Base-by-base conservation (phyloP, 2,113 vertebrate genomes). In the Cololabis saira region DNA sequence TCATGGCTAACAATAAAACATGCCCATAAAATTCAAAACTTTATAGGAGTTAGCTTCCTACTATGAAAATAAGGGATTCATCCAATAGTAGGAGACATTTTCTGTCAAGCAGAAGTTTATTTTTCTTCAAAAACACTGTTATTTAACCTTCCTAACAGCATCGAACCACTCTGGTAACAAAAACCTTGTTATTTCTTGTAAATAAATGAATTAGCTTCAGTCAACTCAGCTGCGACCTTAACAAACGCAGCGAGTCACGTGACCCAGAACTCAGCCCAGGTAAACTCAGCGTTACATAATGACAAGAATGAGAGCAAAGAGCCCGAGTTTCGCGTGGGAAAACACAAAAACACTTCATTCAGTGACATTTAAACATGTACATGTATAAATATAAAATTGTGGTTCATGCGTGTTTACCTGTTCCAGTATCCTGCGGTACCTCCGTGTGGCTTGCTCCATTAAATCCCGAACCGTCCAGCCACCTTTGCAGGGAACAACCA, bases 401-500 rank as follows among this genome's bases (percentile, higher is more conserved):
- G 16, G 43, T 45, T 16, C 2, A 16, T 15, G 4, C 1, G 12
- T 4, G 3, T 47, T 82, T 92, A 96, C 96, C 95, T 96, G 94
- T 57, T 95, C 95, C 45, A 93, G 52, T 60, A 94, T 87, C 83
- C 92, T 92, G 51, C 90, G 93, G 91, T 95, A 97, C 10, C 96
- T 92, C 82, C 95, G 93, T 7, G 94, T 94, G 22, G 96, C 95
- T 86, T 96, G 96, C 6, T 95, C 93, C n/a, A 92, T 87, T 55
- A 98, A 83, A 67, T 96, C 95, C 73, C 93, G 83, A 5, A 98
- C 95, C 5, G 89, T 93, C 94, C 93, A 95, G 33, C 88, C 94
- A 44, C 91, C 85, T 80, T 94, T 95, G 73, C 95, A 97, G 57
- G 96, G 96, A 43, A 98, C 96, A 65, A 98, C 95, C 72, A 97